Conservation (phyloP, 2,888 invertebrate species). For the Sphinx pinastri region DNA sequence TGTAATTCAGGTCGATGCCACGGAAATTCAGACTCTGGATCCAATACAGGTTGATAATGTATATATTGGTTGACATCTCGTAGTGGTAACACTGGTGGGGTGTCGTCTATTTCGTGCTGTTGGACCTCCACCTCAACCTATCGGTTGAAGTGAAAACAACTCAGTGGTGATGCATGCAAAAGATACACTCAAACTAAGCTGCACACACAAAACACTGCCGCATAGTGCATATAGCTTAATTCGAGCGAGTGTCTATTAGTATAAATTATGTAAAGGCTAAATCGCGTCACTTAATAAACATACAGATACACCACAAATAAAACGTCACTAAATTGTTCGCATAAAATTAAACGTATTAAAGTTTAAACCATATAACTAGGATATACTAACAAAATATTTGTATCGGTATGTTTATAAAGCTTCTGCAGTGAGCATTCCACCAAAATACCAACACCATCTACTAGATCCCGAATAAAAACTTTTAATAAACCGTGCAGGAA, state of each 20-base stretch:
- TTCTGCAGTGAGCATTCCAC: conserved; percentile 68
- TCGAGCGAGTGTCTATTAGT: conserved; percentile 64
- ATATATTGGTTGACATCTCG: conserved; percentile 57
- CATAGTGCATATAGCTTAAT: conserved; percentile 71
- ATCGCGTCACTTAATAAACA: conserved; percentile 64
- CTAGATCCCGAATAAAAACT: conserved; percentile 55
- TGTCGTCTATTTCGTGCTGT: conserved; percentile 49
- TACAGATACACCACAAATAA: conserved; percentile 47
- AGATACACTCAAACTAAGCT: conserved; percentile 73
- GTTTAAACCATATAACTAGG: conserved; percentile 3
- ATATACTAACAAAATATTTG: conserved; percentile 16
- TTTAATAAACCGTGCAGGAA: conserved; percentile 64
- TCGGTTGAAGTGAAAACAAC: conserved; percentile 73
- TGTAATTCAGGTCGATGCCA: conserved; percentile 75
- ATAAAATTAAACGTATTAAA: conserved; percentile 18
- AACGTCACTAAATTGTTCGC: neutral
- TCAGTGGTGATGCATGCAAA: conserved; percentile 75
- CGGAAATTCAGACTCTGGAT: conserved; percentile 75
- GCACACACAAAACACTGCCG: conserved; percentile 53
- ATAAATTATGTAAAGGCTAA: conserved; percentile 37
- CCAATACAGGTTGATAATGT: conserved; percentile 65
- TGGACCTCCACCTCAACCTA: conserved; percentile 69
- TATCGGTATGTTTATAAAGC: conserved; percentile 67
- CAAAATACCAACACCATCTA: conserved; percentile 84
- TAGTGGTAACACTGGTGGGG: conserved; percentile 56